A percentile compares a stretch with the other conserved stretches of the same genome.
Conservation (phyloP, 1,140 invertebrate species). For the Calycopis cecrops region DNA sequence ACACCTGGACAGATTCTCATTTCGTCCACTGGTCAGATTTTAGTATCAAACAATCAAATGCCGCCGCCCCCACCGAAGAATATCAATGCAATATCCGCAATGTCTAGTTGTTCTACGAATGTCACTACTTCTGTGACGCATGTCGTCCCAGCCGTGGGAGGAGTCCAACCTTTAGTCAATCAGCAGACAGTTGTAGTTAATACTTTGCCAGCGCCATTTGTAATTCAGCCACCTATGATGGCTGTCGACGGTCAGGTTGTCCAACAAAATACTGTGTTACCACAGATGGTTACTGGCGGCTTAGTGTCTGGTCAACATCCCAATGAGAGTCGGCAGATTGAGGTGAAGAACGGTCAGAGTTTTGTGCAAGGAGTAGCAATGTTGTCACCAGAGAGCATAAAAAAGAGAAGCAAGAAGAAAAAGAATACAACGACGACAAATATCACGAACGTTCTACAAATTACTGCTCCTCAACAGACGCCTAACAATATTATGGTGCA, state of each 20-base stretch:
- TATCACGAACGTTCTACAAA: slow-evolving; percentile 84
- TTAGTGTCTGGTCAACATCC: slow-evolving; percentile 76
- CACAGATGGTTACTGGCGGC: slow-evolving; percentile 80
- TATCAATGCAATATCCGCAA: slow-evolving; percentile 78
- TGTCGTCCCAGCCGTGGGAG: slow-evolving; percentile 72
- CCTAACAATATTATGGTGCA: slow-evolving; percentile 65
- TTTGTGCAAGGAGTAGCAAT: slow-evolving; percentile 76
- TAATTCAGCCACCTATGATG: slow-evolving; percentile 85
- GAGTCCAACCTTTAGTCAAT: slow-evolving; percentile 61
- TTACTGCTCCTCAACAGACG: slow-evolving; percentile 78
- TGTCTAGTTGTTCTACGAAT: slow-evolving; percentile 81
- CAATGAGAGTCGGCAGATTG: slow-evolving; percentile 57
- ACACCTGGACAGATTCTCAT: slow-evolving; percentile 83
- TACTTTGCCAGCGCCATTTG: slow-evolving; percentile 85
- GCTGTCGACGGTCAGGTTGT: slow-evolving; percentile 81
- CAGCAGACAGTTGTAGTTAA: slow-evolving; percentile 90
- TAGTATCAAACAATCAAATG: slow-evolving; percentile 81
- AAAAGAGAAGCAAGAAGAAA: slow-evolving; percentile 84
- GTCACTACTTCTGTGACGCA: slow-evolving; percentile 82
- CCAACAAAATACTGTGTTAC: slow-evolving; percentile 80
- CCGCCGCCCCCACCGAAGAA: slow-evolving; percentile 80
- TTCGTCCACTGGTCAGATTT: slow-evolving; percentile 83
- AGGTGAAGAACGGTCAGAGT: slow-evolving; percentile 65
- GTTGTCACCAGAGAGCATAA: slow-evolving; percentile 81
- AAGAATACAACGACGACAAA: slow-evolving; percentile 80